These are phyloP conservation scores for Lutjanus campechanus DNA, from an alignment of 2,797 vertebrate genomes.

Conservation along the genomic window DNA sequence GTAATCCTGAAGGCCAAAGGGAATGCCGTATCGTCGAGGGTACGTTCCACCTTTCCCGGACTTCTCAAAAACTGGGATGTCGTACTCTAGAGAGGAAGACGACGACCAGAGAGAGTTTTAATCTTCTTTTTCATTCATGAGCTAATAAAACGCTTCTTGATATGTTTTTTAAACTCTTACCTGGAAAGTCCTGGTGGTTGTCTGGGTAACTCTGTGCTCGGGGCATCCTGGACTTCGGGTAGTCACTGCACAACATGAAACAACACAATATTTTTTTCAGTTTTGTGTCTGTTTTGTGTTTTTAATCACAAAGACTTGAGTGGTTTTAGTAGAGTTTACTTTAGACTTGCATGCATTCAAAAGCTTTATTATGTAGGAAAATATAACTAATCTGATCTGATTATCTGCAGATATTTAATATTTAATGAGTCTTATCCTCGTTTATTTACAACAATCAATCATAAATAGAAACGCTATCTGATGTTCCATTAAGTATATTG, in stretches of 20 bases:
- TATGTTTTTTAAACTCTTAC: constrained; percentile 71
- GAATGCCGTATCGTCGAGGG: constrained; percentile 94
- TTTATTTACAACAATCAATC: neutral
- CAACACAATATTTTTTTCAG: neutral
- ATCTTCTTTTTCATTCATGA: neutral
- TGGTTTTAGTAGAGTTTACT: neutral
- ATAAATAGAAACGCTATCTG: neutral
- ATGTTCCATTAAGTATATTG: neutral
- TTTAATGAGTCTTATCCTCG: neutral
- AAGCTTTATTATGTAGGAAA: neutral
- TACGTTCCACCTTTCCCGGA: constrained; percentile 98
- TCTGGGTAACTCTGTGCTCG: constrained; percentile 98
- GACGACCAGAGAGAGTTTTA: neutral
- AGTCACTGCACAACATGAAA: constrained; percentile 85
- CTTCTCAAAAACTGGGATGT: constrained; percentile 97
- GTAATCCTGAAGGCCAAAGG: constrained; percentile 95
- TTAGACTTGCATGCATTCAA: neutral
- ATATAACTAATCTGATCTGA: neutral
- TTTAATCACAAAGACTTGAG: too few species aligned
- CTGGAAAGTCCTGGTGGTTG: constrained; percentile 98
- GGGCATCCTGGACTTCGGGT: constrained; percentile 97
- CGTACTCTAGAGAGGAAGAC: constrained; percentile 87
- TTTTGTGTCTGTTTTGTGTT: neutral
- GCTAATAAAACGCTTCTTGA: neutral
- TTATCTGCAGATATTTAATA: neutral